Percentiles rank a stretch among this genome's conserved stretches.
Evolutionary conservation across 2,888 invertebrate species (phyloP).

Genomic region (Meganola albula): DNA sequence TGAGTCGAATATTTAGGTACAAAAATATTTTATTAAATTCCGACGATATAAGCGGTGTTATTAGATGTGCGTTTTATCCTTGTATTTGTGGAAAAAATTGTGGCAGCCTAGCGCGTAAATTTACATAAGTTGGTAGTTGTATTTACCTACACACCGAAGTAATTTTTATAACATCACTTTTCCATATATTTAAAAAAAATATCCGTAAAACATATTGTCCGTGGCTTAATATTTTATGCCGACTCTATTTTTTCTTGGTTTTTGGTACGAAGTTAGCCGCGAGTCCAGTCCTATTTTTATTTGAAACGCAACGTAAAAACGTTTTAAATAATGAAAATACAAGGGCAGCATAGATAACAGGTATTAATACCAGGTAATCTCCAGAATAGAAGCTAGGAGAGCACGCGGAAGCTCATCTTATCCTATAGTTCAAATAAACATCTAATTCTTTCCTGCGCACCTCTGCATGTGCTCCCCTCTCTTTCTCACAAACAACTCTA

Average conservation of each 20-base stretch:
- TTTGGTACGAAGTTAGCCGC: background rate
- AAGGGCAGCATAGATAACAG: constrained; percentile 7
- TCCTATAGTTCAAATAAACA: constrained; percentile 72
- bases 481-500: constrained; percentile 33
- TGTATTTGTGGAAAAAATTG: too few relatives aligned
- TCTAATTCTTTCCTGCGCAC: constrained; percentile 75
- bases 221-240: background rate
- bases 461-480: constrained; percentile 59
- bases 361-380: constrained; percentile 15
- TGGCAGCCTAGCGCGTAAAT: too few relatives aligned
- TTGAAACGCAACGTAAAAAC: too few relatives aligned
- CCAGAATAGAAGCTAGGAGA: constrained; percentile 52
- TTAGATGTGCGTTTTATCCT: too few relatives aligned
- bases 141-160: too few relatives aligned
- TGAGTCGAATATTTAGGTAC: too few relatives aligned
- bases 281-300: too few relatives aligned
- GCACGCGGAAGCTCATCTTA: constrained; percentile 59
- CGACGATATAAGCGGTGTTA: too few relatives aligned
- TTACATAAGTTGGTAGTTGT: too few relatives aligned
- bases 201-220: background rate
- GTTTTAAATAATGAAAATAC: background rate
- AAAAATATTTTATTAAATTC: too few relatives aligned
- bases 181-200: background rate
- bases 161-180: too few relatives aligned
- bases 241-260: background rate